These are phyloP conservation scores for Drosophila pseudoobscura DNA, from an alignment of 1,140 invertebrate species.

Conservation along the genomic window DNA sequence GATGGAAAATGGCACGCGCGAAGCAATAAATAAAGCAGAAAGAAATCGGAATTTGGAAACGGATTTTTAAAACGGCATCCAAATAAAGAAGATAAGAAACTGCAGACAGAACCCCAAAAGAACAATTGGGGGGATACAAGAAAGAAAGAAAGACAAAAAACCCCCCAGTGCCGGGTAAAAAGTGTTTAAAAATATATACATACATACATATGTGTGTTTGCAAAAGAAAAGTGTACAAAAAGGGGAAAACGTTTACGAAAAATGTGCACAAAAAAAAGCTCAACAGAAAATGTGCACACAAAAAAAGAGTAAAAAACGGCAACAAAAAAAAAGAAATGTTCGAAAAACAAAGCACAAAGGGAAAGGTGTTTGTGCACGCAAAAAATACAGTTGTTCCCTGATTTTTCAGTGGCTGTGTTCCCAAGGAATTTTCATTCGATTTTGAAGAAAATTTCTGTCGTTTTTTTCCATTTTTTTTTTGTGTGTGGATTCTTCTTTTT, in stretches of 20 bases:
- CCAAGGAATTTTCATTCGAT: constrained; percentile 65
- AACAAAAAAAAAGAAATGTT: background rate
- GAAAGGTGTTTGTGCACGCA: constrained; percentile 18
- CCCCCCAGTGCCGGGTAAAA: constrained; percentile 41
- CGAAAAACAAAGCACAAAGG: constrained; percentile 6
- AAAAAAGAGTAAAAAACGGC: constrained; percentile 23
- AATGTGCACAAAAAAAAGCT: no score
- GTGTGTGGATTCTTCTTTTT: constrained; percentile 32
- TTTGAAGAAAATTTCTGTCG: constrained; percentile 52
- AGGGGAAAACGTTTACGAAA: no score
- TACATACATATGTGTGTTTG: background rate
- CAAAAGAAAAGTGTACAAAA: background rate
- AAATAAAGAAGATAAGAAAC: constrained; percentile 13
- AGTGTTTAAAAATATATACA: constrained; percentile 52
- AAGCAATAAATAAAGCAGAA: constrained; percentile 60
- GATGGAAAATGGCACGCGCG: constrained; percentile 71
- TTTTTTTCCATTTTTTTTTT: constrained; percentile 33
- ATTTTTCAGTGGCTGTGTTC: background rate
- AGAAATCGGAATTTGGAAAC: constrained; percentile 14
- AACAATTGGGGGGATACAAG: constrained; percentile 44
- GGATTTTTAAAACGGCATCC: background rate
- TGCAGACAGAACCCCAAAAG: constrained; percentile 20
- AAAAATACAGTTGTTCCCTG: no score
- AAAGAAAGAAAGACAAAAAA: constrained; percentile 21
- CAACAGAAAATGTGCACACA: background rate